These are phyloP conservation scores for Brassicogethes aeneus DNA, from an alignment of 2,888 invertebrate genomes.

Conservation along the genomic window DNA sequence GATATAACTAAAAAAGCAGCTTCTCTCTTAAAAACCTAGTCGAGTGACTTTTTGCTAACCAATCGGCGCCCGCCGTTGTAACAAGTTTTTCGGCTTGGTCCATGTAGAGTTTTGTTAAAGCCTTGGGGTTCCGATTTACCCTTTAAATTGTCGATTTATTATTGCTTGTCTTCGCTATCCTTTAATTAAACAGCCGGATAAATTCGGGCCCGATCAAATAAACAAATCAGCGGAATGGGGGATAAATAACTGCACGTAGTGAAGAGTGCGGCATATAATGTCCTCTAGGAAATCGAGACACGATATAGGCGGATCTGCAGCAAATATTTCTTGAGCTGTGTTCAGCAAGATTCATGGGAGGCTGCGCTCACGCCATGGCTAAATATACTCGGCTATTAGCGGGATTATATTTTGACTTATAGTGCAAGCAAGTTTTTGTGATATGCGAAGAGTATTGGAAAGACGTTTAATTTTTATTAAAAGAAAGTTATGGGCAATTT, in stretches of 20 bases:
- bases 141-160: too few relatives aligned
- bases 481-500: too few relatives aligned
- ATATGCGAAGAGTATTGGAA: not conserved
- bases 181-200: not conserved
- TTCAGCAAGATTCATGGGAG: slow-evolving; percentile 33
- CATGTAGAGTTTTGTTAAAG: too few relatives aligned
- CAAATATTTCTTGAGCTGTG: slow-evolving; percentile 34
- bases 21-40: too few relatives aligned
- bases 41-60: too few relatives aligned
- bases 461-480: not conserved
- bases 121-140: too few relatives aligned
- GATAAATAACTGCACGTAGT: slow-evolving; percentile 32
- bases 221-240: slow-evolving; percentile 24
- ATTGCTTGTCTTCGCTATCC: too few relatives aligned
- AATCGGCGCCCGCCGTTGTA: too few relatives aligned
- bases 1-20: too few relatives aligned
- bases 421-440: not conserved
- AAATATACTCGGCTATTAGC: too few relatives aligned
- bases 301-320: slow-evolving; percentile 34
- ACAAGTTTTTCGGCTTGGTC: too few relatives aligned
- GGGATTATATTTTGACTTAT: not conserved
- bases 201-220: slow-evolving; percentile 18
- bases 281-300: slow-evolving; percentile 29
- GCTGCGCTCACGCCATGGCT: too few relatives aligned
- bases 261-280: slow-evolving; percentile 12